Conservation (phyloP, 2,797 vertebrate genomes). For the Neoniphon sammara region DNA sequence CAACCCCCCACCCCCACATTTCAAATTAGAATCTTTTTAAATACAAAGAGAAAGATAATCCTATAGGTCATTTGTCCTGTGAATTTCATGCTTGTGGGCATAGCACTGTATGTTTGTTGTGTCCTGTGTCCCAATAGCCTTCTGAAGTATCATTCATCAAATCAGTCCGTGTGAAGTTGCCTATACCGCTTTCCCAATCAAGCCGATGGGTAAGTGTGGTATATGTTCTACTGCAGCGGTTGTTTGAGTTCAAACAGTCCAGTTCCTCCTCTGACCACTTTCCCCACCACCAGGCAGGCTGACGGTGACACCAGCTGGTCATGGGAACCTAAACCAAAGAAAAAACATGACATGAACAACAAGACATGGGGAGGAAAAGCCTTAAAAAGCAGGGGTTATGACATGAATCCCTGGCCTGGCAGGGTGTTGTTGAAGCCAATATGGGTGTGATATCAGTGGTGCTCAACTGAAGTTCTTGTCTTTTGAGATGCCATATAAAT, state of each 20-base stretch:
- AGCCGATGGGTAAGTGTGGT: background rate
- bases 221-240: conserved; percentile 84
- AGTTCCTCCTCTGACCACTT: conserved; percentile 95
- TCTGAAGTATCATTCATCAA: background rate
- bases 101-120: too few species aligned
- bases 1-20: background rate
- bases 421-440: too few species aligned
- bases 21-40: conserved; percentile 12
- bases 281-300: conserved; percentile 93
- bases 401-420: too few species aligned
- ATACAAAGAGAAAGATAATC: conserved; percentile 12
- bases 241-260: conserved; percentile 98
- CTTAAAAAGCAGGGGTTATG: too few species aligned
- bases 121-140: too few species aligned
- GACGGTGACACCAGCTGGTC: conserved; percentile 93
- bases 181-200: background rate
- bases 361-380: too few species aligned
- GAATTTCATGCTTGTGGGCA: too few species aligned
- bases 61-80: background rate
- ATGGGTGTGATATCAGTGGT: too few species aligned
- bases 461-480: too few species aligned
- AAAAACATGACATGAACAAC: too few species aligned
- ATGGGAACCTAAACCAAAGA: conserved; percentile 82
- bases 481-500: too few species aligned
- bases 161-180: background rate